Conservation (phyloP, 2,888 invertebrate genomes). For the Stomorhina lunata region DNA sequence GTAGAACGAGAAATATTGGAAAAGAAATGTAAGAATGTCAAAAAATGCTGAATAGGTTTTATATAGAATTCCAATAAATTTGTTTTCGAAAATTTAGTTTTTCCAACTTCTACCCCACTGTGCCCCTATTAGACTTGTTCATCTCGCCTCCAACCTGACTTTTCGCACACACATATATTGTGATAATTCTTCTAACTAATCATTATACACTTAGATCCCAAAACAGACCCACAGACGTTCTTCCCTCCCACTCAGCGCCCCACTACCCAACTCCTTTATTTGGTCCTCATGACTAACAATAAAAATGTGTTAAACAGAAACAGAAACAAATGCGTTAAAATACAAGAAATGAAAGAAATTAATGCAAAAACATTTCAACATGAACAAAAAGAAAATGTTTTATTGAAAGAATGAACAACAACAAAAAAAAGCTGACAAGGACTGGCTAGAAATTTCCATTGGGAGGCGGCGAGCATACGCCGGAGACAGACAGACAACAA, state of each 20-base stretch:
- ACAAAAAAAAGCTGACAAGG: too few relatives aligned
- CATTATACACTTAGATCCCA: neutral
- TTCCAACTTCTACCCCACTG: neutral
- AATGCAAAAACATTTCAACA: constrained; percentile 19
- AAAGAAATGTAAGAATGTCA: neutral
- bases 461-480: too few relatives aligned
- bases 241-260: neutral
- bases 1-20: neutral
- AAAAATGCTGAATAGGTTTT: too few relatives aligned
- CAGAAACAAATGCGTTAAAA: neutral
- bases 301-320: neutral
- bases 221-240: neutral
- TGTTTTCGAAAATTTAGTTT: too few relatives aligned
- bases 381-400: neutral
- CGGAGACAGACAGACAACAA: neutral
- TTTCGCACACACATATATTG: neutral
- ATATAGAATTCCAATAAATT: too few relatives aligned
- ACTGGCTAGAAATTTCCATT: neutral
- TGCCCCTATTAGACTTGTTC: neutral
- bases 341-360: constrained; percentile 4
- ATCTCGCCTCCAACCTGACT: neutral
- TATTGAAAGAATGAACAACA: neutral
- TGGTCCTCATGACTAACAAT: constrained; percentile 19
- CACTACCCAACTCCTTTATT: neutral
- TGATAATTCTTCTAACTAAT: constrained; percentile 8